phyloP scores from a whole-genome alignment of 2,113 vertebrate genomes.

The Neoarius graeffei region DNA sequence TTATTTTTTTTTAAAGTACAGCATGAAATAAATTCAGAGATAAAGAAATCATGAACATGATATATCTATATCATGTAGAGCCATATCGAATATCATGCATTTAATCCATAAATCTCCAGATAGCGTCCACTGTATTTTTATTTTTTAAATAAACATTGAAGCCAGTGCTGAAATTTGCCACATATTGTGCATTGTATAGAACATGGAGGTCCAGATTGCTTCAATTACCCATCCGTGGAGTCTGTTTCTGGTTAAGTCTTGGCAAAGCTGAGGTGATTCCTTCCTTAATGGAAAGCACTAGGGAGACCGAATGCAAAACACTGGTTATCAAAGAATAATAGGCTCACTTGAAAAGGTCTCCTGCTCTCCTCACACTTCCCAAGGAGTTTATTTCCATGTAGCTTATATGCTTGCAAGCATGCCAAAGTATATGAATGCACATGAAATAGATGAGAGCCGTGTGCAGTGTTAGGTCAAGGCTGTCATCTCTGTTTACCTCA shows the following conservation, averaged over 20 bases:
- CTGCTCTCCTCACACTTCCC: slow-evolving; percentile 55
- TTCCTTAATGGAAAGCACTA: slow-evolving; percentile 62
- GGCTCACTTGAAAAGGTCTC: slow-evolving; percentile 52
- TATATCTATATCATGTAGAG: slow-evolving; percentile 9
- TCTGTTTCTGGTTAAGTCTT: slow-evolving; percentile 63
- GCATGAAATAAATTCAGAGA: slow-evolving; percentile 4
- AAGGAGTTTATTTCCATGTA: slow-evolving; percentile 57
- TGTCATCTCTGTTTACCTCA: slow-evolving; percentile 37
- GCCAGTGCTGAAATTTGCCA: slow-evolving; percentile 52
- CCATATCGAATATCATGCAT: slow-evolving; percentile 27
- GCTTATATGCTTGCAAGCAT: slow-evolving; percentile 25
- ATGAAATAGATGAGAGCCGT: slow-evolving; percentile 46
- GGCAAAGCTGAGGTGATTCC: slow-evolving; percentile 62
- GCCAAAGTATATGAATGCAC: slow-evolving; percentile 50
- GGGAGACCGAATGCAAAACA: slow-evolving; percentile 55
- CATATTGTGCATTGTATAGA: slow-evolving; percentile 57
- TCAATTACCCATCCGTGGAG: slow-evolving; percentile 54
- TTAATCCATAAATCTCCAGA: slow-evolving; percentile 40
- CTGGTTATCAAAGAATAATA: slow-evolving; percentile 61
- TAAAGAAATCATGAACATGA: not conserved
- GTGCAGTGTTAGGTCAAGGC: slow-evolving; percentile 44
- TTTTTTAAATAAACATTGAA: slow-evolving; percentile 38
- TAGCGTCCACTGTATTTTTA: slow-evolving; percentile 7
- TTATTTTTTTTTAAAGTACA: not conserved
- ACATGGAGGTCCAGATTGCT: slow-evolving; percentile 64